phyloP scores from a whole-genome alignment of 2,888 invertebrate genomes.

The Pristionchus fissidentatus region DNA sequence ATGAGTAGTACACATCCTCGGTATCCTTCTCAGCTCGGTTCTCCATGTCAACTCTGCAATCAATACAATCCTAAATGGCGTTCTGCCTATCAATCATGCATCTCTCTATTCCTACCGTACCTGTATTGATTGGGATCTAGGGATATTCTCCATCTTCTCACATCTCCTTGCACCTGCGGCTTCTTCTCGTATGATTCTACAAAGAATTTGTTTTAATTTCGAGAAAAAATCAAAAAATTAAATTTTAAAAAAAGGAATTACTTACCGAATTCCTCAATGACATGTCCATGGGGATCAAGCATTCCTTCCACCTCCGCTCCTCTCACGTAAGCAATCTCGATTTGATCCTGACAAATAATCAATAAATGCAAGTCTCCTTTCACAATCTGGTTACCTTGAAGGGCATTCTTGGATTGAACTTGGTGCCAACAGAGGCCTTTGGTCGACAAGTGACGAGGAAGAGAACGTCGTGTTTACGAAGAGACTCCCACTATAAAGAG shows the following conservation, averaged over 20 bases:
- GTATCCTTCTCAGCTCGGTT: conserved; percentile 55
- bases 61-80: neutral
- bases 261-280: conserved; percentile 87
- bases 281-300: conserved; percentile 92
- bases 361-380: neutral
- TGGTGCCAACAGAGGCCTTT: conserved; percentile 85
- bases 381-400: conserved; percentile 56
- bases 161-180: conserved; percentile 89
- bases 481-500: conserved; percentile 76
- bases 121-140: conserved; percentile 95
- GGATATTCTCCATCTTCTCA: conserved; percentile 91
- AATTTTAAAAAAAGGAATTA: neutral
- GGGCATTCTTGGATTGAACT: conserved; percentile 68
- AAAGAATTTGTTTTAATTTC: neutral
- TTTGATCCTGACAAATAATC: conserved; percentile 50
- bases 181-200: conserved; percentile 69
- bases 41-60: conserved; percentile 65
- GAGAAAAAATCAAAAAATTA: neutral
- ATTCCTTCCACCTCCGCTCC: conserved; percentile 99
- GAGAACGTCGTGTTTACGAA: conserved; percentile 97
- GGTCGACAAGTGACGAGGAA: conserved; percentile 90
- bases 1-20: conserved; percentile 88
- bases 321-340: conserved; percentile 90
- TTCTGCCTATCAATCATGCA: neutral
- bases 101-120: conserved; percentile 75